Evolutionary conservation across 2,797 vertebrate species (phyloP).

Genomic region (Rhinichthys osculus): DNA sequence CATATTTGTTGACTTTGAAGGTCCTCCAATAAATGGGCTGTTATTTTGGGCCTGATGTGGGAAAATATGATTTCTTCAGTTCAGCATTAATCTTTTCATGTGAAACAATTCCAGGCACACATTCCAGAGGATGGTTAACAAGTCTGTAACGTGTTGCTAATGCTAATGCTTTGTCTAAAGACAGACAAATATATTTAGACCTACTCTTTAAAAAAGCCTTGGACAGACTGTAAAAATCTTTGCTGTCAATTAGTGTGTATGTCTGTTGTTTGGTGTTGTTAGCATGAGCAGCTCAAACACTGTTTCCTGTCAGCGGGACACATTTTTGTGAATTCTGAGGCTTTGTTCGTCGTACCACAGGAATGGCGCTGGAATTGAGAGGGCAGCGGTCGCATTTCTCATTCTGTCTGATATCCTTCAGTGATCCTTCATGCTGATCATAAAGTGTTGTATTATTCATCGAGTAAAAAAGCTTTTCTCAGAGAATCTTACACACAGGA

Average conservation of each 20-base stretch:
- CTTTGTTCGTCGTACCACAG: slow-evolving; percentile 58
- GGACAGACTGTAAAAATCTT: not conserved
- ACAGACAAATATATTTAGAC: not conserved
- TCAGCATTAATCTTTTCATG: not conserved
- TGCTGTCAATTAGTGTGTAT: not conserved
- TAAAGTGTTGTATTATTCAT: not conserved
- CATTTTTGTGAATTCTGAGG: slow-evolving; percentile 54
- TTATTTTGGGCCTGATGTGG: not conserved
- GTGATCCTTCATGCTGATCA: not conserved
- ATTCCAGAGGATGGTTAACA: not conserved
- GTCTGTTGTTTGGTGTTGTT: slow-evolving; percentile 12
- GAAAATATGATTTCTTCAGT: not conserved
- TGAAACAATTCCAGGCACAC: not conserved
- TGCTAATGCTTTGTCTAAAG: not conserved
- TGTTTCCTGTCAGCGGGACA: slow-evolving; percentile 44
- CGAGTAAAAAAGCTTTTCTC: not conserved
- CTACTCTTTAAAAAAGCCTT: not conserved
- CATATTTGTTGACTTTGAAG: not conserved
- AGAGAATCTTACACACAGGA: slow-evolving; percentile 5
- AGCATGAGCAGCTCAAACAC: slow-evolving; percentile 7
- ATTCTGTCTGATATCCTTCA: not conserved
- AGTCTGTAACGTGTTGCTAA: not conserved
- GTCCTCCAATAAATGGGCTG: not conserved
- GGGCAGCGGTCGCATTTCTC: slow-evolving; percentile 14
- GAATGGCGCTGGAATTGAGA: slow-evolving; percentile 51